phyloP scores from a whole-genome alignment of 2,113 vertebrate genomes.

The Mandrillus leucophaeus region DNA sequence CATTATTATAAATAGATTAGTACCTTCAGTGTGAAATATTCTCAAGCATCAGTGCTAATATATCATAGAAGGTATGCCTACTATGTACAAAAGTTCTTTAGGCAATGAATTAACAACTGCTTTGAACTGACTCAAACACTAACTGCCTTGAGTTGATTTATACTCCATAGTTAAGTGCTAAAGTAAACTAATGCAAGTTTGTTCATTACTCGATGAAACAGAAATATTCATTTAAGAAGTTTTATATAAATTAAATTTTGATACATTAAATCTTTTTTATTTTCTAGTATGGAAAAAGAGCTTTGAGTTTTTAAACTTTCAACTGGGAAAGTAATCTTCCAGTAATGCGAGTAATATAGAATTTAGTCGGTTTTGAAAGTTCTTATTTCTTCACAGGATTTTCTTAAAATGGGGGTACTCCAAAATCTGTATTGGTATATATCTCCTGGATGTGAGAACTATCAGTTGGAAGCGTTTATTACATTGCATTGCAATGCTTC shows the following conservation, averaged over 20 bases:
- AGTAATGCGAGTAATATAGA: neutral
- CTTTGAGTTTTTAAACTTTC: neutral
- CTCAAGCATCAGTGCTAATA: neutral
- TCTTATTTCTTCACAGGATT: neutral
- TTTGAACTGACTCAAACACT: neutral
- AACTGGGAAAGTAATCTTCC: neutral
- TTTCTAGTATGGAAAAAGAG: neutral
- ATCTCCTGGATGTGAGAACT: neutral
- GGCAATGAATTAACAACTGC: neutral
- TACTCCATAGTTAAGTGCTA: neutral
- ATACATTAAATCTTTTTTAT: neutral
- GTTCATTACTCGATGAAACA: neutral
- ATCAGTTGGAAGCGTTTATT: neutral
- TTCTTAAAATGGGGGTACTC: neutral
- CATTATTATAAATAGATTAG: neutral
- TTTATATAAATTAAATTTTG: neutral
- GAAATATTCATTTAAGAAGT: neutral
- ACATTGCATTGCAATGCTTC: neutral
- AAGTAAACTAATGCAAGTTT: neutral
- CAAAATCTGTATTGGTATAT: neutral
- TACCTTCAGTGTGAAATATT: neutral
- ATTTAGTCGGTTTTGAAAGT: neutral
- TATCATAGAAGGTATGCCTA: neutral
- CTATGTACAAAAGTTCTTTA: neutral
- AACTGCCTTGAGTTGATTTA: neutral